Evolutionary conservation across 2,797 vertebrate species (phyloP), one percentile per base, ranked within the genome.

Genomic region (Todus mexicanus): DNA sequence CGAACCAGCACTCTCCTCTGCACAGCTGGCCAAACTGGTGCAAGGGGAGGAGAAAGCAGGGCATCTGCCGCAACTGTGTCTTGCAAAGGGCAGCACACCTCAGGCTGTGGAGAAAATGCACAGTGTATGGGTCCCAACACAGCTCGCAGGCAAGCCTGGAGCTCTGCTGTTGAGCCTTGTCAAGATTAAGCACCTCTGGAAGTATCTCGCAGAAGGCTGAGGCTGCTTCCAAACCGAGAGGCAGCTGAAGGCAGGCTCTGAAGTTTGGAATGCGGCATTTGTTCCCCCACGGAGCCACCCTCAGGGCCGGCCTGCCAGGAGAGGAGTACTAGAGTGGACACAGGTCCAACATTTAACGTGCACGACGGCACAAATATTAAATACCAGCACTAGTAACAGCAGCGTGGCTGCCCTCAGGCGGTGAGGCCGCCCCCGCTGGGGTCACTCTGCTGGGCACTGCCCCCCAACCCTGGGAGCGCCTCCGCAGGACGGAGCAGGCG

Each of bases 381-480:
- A 91, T 74, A 75, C 50, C 89, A 83, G 63, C 72, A 75, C 87
- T 89, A 96, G 90, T 79, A 93, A 94, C 31, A 89, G 91, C 82
- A 45, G 73, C 8, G 4, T 45, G 23, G 61, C 76, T 19, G 23
- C 87, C 16, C 69, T 77, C 60, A 45, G 57, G 17, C 33, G 37
- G 69, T 1, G 33, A 42, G 45, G n/a, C 26, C 40, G n/a, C n/a
- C n/a, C n/a, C n/a, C n/a, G n/a, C n/a, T n/a, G n/a, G n/a, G n/a
- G n/a, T n/a, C n/a, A n/a, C n/a, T n/a, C n/a, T n/a, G n/a, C n/a
- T n/a, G n/a, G n/a, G n/a, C n/a, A n/a, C n/a, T n/a, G n/a, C n/a
- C n/a, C n/a, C n/a, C n/a, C n/a, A n/a, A n/a, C n/a, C n/a, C n/a
- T n/a, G n/a, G n/a, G n/a, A n/a, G n/a, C n/a, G n/a, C n/a, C n/a